Conservation (phyloP, 2,888 invertebrate genomes). For the Rhagophthalmus giganteus region DNA sequence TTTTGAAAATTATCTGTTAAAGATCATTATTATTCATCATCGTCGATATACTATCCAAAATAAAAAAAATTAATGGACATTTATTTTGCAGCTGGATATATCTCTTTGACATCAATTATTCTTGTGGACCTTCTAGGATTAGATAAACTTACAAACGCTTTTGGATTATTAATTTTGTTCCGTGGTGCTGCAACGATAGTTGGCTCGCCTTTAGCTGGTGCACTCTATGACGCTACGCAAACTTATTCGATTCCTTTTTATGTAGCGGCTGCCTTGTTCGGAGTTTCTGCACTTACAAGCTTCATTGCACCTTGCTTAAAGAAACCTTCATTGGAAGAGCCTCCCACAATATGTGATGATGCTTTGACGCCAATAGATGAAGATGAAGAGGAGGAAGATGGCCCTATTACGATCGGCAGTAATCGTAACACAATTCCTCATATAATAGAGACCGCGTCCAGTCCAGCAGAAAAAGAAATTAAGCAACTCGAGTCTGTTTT, state of each 20-base stretch:
- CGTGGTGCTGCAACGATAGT: conserved; percentile 92
- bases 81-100: conserved; percentile 81
- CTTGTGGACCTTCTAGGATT: conserved; percentile 94
- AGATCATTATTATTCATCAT: too few species aligned
- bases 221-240: conserved; percentile 84
- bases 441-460: conserved; percentile 77
- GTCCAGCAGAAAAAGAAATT: conserved; percentile 61
- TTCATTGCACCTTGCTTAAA: conserved; percentile 78
- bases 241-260: conserved; percentile 89
- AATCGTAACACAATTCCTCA: conserved; percentile 61
- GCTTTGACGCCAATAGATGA: conserved; percentile 82
- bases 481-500: conserved; percentile 76
- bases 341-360: conserved; percentile 64
- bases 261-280: conserved; percentile 88
- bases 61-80: neutral
- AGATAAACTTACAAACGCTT: conserved; percentile 95
- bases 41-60: too few species aligned
- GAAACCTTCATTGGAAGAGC: conserved; percentile 58
- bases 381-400: conserved; percentile 75
- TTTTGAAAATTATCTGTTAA: neutral
- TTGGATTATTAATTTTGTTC: conserved; percentile 93
- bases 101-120: conserved; percentile 96
- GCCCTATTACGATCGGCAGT: conserved; percentile 69
- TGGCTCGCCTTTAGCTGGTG: conserved; percentile 82
- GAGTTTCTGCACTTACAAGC: conserved; percentile 81